Base-by-base conservation (phyloP, 1,140 invertebrate species). In the Telenomus remus region DNA sequence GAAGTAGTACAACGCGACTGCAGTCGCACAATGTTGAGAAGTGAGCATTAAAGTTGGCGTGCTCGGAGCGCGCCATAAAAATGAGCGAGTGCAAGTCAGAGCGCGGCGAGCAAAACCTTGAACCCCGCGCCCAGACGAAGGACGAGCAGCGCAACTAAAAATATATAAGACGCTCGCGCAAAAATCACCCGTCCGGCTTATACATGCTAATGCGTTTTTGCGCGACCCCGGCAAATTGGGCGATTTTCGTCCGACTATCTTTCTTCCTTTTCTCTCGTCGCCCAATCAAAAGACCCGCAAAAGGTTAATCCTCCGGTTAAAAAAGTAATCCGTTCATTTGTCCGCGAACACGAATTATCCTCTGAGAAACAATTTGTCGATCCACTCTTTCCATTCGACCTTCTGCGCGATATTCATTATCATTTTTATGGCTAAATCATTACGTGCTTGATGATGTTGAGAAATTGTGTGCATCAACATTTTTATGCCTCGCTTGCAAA, bases 91-190 rank as follows among this genome's bases (percentile, higher is more conserved):
- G 70, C 74, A 66, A 74, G 61, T 73, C 76, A 66, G 19, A 27
- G 19, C 19, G 71, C 68, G 56, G 70, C 69, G 60, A 57, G 61
- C 19, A 78, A n/a, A 78, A 71, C 81, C 82, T 85, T 85, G 82
- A 86, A 84, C 83, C 81, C 78, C 80, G 79, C 65, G 54, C 79
- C 15, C 55, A 82, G 56, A 82, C 82, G 82, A 85, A 84, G 84
- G 84, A 85, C 82, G 79, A 80, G 76, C 76, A 54, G 76, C 65
- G 19, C 19, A 27, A 81, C 82, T 84, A 84, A 86, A 84, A 86
- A 84, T 85, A 85, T 81, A 27, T 3, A 6, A 27, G 1, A 6
- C 80, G 72, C 47, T 59, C 49, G 64, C 49, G 81, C 65, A 84
- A 83, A 84, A 82, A 80, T 81, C 69, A 61, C 72, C n/a, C 77